Evolutionary conservation across 2,888 invertebrate genomes (phyloP).

Genomic region (Lithophane socia): DNA sequence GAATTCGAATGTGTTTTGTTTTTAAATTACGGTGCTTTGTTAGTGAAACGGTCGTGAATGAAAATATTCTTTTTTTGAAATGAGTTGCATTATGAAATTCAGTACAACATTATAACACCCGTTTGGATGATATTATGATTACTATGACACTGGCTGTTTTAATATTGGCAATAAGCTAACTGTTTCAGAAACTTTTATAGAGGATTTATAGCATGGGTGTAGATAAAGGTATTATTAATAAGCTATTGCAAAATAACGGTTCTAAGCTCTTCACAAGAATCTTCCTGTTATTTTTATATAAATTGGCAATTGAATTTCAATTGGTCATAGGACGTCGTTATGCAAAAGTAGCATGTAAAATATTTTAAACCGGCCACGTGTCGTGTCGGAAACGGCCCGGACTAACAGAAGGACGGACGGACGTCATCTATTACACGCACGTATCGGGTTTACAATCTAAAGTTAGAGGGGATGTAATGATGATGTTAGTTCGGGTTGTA

Average conservation of each 20-base stretch:
- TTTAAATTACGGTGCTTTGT: too few relatives aligned
- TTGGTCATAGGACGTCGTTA: conserved; percentile 30
- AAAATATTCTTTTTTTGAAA: too few relatives aligned
- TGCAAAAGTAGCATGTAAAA: conserved; percentile 58
- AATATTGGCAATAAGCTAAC: too few relatives aligned
- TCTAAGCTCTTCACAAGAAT: background rate
- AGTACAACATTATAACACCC: too few relatives aligned
- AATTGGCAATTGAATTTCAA: conserved; percentile 33
- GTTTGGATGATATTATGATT: too few relatives aligned
- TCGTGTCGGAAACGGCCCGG: conserved; percentile 74
- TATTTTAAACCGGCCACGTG: conserved; percentile 80
- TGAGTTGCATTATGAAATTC: too few relatives aligned
- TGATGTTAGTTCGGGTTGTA: background rate
- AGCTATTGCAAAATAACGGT: background rate
- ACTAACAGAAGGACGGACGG: conserved; percentile 65
- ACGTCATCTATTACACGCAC: conserved; percentile 76
- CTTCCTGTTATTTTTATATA: background rate
- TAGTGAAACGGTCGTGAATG: too few relatives aligned
- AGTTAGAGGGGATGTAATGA: conserved; percentile 41
- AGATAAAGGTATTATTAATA: background rate
- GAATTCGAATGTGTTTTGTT: too few relatives aligned
- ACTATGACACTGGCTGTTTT: too few relatives aligned
- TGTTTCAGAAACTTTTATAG: too few relatives aligned
- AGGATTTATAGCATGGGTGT: too few relatives aligned
- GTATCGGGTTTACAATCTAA: conserved; percentile 66